A percentile compares a stretch with the other conserved stretches of the same genome.
Conservation (phyloP, 2,888 invertebrate species). For the Agonopterix alstromeriana region DNA sequence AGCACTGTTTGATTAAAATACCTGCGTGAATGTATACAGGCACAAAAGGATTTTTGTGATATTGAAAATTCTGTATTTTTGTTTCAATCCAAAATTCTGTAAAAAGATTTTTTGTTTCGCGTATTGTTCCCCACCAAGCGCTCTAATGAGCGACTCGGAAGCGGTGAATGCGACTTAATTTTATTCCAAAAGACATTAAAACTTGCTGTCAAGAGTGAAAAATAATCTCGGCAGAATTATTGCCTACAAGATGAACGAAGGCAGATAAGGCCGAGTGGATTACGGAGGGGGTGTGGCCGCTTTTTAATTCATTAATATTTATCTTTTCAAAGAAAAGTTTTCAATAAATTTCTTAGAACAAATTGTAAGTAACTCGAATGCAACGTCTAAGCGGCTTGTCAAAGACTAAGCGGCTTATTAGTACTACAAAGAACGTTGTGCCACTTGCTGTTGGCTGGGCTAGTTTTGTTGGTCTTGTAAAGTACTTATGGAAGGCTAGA, state of each 20-base stretch:
- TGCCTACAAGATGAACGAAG: conserved; percentile 61
- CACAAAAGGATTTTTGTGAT: too few relatives aligned
- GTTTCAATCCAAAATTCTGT: background rate
- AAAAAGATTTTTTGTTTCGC: conserved; percentile 4
- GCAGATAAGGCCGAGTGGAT: conserved; percentile 35
- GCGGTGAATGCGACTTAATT: conserved; percentile 53
- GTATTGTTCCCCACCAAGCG: conserved; percentile 15
- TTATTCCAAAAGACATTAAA: conserved; percentile 69
- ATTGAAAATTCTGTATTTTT: background rate
- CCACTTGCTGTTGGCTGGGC: too few relatives aligned
- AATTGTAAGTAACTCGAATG: background rate
- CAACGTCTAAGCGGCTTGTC: background rate
- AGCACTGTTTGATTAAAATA: too few relatives aligned
- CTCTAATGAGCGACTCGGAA: conserved; percentile 33
- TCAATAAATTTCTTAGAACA: background rate
- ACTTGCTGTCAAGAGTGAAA: conserved; percentile 68
- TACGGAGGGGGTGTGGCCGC: background rate
- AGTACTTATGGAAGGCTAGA: too few relatives aligned
- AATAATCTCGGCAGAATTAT: conserved; percentile 69
- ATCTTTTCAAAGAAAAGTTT: background rate
- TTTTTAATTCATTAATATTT: background rate
- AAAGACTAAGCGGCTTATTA: background rate
- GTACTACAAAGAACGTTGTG: background rate
- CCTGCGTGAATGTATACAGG: too few relatives aligned
- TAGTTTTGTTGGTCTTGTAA: too few relatives aligned